Base-by-base conservation (phyloP, 2,888 invertebrate species). In the Pristionchus japonicus region DNA sequence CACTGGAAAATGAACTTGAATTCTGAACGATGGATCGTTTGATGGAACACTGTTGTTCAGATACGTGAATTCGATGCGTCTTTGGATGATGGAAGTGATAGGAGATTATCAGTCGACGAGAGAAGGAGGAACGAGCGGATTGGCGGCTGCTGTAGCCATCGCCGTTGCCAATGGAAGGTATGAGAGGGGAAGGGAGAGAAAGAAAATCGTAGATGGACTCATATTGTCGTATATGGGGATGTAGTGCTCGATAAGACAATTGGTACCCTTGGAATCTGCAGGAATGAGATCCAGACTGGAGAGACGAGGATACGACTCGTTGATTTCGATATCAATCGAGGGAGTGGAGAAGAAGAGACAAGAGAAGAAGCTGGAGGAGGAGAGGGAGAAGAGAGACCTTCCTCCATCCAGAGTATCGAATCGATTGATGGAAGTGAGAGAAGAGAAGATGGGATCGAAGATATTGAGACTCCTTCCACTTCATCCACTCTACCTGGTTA, bases 101-200 rank as follows among this genome's bases (percentile, higher is more conserved):
- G 87, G 87, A 31, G 74, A 47, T 17, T 52, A 27, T 34, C 3
- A 31, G 27, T n/a, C 80, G 47, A 84, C 52, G 31, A 34, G 57
- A 20, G 47, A 86, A n/a, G 37, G 61, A 34, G 70, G 40, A 27
- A 17, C 17, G 1, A 74, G 61, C 47, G 87, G 70, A 74, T 23
- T 87, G 74, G 87, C 87, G 37, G 87, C 87, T 34, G 87, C 87
- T 52, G 57, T 77, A 20, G 87, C 87, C 13, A 87, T 87, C 23
- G 87, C 87, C 37, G 77, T 87, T 6, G 70, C 70, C 74, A 87
- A 87, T 87, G 87, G 87, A 87, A 43, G 87, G 87, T 87, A 49
- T 3, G 67, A 31, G 43, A 27, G 23, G 17, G 31, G 20, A n/a
- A 40, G 74, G 31, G 70, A 70, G 11, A 70, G 20, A 11, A 43